Evolutionary conservation across 1,140 invertebrate genomes (phyloP), one percentile per base, ranked within the genome.

Genomic region (Rhyacophila brunnea): DNA sequence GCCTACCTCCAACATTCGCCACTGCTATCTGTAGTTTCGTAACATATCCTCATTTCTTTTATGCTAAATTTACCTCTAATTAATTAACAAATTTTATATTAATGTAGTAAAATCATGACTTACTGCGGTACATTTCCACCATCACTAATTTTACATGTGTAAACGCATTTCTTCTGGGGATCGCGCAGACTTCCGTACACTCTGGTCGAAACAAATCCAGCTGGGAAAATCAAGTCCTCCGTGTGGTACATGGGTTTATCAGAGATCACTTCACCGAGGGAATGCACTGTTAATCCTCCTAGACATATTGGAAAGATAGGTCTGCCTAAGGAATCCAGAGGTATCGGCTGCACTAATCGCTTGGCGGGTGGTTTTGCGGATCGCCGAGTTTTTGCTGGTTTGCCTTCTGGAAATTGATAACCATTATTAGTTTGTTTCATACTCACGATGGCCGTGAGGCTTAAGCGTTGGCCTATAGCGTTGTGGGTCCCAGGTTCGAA

Each of bases 121-220:
- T 76, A 88, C 87, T 83, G 84, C 20, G 90, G 90, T 61, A 80
- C 78, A 54, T 78, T 71, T 47, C 87, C 86, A 44, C 83, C 83
- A 70, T 92, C 90, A 38, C 88, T 78, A 59, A 92, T 88, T 74
- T 90, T 92, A 70, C 90, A 92, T 4, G 89, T 92, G 66, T 91
- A 93, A 4, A 91, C 79, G 72, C 88, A 90, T 68, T 87, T 87
- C n/a, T 81, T 77, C 35, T 83, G 79, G 6, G 85, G 83, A 70
- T 89, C 84, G 66, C 82, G 82, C 0, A 88, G 79, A 73, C 87
- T 90, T 7, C 85, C 87, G 74, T 88, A 93, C 5, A 87, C 81
- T 68, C 90, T 79, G 0, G 90, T 92, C 23, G 89, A 89, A 46
- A 90, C 88, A 79, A 85, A 93, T 11, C 90, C 90, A 36, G 88